Evolutionary conservation across 2,888 invertebrate genomes (phyloP).

Genomic region (Meloe dianella): DNA sequence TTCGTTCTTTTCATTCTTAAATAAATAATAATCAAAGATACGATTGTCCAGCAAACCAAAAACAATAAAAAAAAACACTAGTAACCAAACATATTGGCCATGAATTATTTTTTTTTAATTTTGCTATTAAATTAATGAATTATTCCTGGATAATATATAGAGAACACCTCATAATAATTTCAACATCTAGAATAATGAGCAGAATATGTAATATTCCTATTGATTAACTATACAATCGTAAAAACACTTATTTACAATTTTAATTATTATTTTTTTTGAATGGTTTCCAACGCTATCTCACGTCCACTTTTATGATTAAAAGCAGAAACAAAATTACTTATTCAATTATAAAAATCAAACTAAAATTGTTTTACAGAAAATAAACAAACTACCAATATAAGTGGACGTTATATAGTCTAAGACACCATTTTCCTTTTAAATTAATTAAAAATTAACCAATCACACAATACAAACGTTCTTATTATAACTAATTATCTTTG

Average conservation of each 20-base stretch:
- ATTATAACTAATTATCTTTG: not conserved
- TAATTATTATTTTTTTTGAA: slow-evolving; percentile 32
- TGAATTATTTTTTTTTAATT: not conserved
- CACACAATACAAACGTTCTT: not conserved
- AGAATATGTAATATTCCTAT: slow-evolving; percentile 44
- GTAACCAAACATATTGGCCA: slow-evolving; percentile 11
- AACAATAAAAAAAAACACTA: slow-evolving; percentile 1
- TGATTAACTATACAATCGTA: slow-evolving; percentile 44
- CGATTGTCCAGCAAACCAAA: slow-evolving; percentile 10
- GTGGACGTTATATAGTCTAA: not conserved
- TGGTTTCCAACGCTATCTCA: slow-evolving; percentile 24
- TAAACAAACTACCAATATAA: no score
- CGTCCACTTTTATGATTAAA: slow-evolving; percentile 31
- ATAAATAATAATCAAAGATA: slow-evolving; percentile 18
- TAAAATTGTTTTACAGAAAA: slow-evolving; percentile 25
- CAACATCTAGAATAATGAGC: slow-evolving; percentile 43
- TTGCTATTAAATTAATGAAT: not conserved
- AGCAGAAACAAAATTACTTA: not conserved
- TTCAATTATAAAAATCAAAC: slow-evolving; percentile 21
- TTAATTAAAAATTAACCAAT: not conserved
- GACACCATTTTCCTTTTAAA: not conserved
- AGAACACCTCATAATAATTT: slow-evolving; percentile 34
- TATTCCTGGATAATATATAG: slow-evolving; percentile 21
- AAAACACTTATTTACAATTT: slow-evolving; percentile 45
- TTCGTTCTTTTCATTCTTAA: not conserved